Conservation (phyloP, 1,140 invertebrate species). For the Araneus ventricosus region DNA sequence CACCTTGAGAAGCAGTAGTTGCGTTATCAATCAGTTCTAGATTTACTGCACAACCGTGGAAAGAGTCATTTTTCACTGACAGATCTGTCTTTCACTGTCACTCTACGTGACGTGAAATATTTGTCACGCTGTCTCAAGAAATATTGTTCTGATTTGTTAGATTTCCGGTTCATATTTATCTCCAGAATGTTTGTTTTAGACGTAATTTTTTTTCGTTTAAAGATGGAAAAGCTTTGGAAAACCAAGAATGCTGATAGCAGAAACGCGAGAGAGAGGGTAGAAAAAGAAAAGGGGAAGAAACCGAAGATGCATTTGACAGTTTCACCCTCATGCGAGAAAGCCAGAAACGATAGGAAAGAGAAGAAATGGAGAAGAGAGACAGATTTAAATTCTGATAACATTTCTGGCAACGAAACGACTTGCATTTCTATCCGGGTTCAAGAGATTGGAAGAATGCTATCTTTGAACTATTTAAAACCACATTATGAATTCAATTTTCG, state of each 20-base stretch:
- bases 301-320: neutral
- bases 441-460: neutral
- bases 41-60: neutral
- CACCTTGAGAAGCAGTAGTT: neutral
- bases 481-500: neutral
- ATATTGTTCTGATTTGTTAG: slow-evolving; percentile 40
- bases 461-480: neutral
- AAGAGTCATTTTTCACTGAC: slow-evolving; percentile 19
- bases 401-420: neutral
- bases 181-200: slow-evolving; percentile 15
- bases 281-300: neutral
- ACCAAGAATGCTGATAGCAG: neutral
- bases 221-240: neutral
- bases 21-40: neutral
- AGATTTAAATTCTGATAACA: slow-evolving; percentile 38
- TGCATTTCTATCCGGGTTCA: neutral
- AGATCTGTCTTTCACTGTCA: slow-evolving; percentile 24
- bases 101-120: slow-evolving; percentile 14
- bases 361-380: neutral
- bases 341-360: neutral
- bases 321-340: slow-evolving; percentile 10
- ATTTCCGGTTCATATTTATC: neutral
- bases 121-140: slow-evolving; percentile 10
- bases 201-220: neutral
- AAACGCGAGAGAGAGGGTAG: neutral